Base-by-base conservation (phyloP, 30 jellyfish, hydroid and myxozoan species). In the Hydra vulgaris region DNA sequence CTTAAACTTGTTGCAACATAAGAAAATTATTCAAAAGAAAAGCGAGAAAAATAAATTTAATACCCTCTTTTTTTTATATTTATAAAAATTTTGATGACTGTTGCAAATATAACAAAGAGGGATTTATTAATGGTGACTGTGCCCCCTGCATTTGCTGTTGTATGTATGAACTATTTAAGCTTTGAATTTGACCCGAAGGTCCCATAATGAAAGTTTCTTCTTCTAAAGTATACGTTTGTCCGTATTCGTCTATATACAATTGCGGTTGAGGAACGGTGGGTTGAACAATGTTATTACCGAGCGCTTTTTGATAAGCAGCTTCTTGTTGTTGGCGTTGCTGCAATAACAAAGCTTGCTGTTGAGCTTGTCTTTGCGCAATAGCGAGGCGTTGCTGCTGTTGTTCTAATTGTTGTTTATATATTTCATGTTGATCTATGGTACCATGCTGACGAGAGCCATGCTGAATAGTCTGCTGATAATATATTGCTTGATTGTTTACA, bases 201-300 rank as follows among this genome's bases (percentile, higher is more conserved):
- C 77, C 85, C 22, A 78, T 76, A 25, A 78, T 61, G 54, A 53
- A 78, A 25, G 85, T 78, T 52, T 78, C 85, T 66, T 78, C 85
- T 52, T 78, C 85, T 21, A 78, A 61, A 23, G 85, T 78, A 78
- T 78, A 78, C 21, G 85, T 78, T 53, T 78, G 85, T 27, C 85
- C 85, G 81, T 78, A 78, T 23, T 78, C 85, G 55, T 78, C 85
- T 27, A 78, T 78, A 54, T 78, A 78, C 40, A 78, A 18, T 23
- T 78, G 85, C 4, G 25, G 76, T 15, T 69, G 76, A 69, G 76
- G 76, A 19, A 24, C 27, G 0, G 27, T 17, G 8, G 84, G 25
- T 26, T 73, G 81, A 25, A 12, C 20, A 25, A 21, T 54, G 25
- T 19, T 26, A 25, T 75, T 75, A 7, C 24, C 71, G 21, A 54